phyloP scores from a whole-genome alignment of 2,888 invertebrate genomes.

The Eurois occulta region DNA sequence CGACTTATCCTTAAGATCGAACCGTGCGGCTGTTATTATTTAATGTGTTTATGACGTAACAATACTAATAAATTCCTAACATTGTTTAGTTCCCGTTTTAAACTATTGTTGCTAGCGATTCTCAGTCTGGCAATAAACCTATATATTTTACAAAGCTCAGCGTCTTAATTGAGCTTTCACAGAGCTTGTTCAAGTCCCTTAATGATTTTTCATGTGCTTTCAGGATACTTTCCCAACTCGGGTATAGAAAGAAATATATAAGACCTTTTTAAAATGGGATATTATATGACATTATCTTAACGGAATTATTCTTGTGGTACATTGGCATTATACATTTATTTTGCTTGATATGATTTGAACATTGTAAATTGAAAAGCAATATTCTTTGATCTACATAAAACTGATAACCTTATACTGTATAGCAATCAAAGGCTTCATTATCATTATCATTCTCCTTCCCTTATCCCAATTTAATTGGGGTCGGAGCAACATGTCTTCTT shows the following conservation, averaged over 20 bases:
- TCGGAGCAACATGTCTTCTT: too few relatives aligned
- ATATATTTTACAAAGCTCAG: not conserved
- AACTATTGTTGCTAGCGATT: constrained; percentile 6
- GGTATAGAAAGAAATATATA: not conserved
- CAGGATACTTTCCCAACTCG: not conserved
- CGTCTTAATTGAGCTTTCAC: not conserved
- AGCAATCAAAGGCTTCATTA: not conserved
- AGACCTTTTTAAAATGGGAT: not conserved
- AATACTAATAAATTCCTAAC: not conserved
- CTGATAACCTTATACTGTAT: not conserved
- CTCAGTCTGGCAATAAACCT: constrained; percentile 8
- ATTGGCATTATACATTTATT: too few relatives aligned
- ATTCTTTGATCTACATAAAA: not conserved
- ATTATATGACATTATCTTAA: not conserved
- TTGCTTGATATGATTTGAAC: not conserved
- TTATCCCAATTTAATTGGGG: too few relatives aligned
- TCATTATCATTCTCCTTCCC: too few relatives aligned
- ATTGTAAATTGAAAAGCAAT: not conserved
- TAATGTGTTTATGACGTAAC: not conserved
- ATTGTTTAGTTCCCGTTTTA: constrained; percentile 6
- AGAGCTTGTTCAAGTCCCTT: too few relatives aligned
- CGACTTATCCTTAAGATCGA: not conserved
- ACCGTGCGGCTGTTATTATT: not conserved
- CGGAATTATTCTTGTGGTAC: too few relatives aligned
- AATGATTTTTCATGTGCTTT: not conserved